Conservation (phyloP, 2,113 vertebrate species). For the Alethe castanea region DNA sequence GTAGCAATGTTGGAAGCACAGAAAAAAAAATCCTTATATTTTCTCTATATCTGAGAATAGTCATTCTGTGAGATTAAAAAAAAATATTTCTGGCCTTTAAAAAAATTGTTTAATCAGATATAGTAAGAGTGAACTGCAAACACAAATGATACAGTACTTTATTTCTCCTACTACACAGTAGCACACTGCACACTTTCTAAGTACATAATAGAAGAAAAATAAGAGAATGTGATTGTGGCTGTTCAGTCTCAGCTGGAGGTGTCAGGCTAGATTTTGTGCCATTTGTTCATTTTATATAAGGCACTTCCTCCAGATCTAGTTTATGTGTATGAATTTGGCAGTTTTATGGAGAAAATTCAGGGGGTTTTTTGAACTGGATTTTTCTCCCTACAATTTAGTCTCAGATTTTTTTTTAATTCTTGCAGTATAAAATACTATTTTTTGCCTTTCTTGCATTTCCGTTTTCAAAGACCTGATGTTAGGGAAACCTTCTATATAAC, state of each 20-base stretch:
- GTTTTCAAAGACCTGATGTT: background rate
- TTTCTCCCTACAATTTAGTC: background rate
- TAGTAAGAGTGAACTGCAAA: background rate
- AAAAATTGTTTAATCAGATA: background rate
- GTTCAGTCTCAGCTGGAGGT: background rate
- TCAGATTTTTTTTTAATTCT: background rate
- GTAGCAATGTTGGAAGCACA: background rate
- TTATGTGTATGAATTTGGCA: background rate
- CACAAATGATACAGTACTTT: background rate
- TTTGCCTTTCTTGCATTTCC: background rate
- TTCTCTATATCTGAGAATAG: background rate
- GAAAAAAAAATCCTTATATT: background rate
- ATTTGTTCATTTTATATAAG: background rate
- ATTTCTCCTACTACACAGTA: background rate
- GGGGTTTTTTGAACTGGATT: background rate
- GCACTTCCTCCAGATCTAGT: background rate
- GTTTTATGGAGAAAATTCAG: background rate
- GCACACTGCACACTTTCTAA: background rate
- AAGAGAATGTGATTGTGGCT: background rate
- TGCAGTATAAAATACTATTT: background rate
- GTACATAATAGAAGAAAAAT: background rate
- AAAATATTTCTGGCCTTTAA: background rate
- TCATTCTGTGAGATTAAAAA: background rate
- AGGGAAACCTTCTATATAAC: background rate
- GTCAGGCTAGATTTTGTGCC: background rate